Conservation (phyloP, 2,888 invertebrate species). For the Megaustenia siamemsis region DNA sequence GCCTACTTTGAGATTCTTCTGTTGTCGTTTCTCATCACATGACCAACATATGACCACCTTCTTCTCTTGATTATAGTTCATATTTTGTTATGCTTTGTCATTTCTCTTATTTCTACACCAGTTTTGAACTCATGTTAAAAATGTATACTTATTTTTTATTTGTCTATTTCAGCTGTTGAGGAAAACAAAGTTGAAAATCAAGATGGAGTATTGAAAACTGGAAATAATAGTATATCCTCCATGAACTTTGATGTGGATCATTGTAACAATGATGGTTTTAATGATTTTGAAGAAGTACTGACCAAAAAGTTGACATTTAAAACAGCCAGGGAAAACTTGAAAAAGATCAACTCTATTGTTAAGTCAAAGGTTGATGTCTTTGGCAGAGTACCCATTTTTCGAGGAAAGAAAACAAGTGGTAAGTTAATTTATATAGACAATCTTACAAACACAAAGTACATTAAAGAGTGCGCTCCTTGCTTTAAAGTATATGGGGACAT, state of each 20-base stretch:
- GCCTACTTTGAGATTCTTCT: too few species aligned
- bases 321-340: conserved; percentile 10
- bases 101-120: too few species aligned
- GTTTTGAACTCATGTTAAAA: too few species aligned
- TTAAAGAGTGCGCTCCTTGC: too few species aligned
- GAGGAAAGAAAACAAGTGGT: conserved; percentile 3
- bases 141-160: background rate
- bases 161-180: background rate
- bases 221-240: too few species aligned
- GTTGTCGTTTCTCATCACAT: too few species aligned
- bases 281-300: background rate
- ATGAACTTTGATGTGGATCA: background rate
- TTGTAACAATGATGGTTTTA: background rate
- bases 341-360: conserved; percentile 10
- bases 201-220: background rate
- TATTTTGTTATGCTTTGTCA: too few species aligned
- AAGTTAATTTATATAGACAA: too few species aligned
- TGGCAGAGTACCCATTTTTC: background rate
- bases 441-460: too few species aligned
- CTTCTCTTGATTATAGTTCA: too few species aligned
- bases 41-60: too few species aligned
- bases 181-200: background rate
- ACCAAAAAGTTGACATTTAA: conserved; percentile 9
- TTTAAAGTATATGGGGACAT: background rate
- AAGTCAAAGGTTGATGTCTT: conserved; percentile 29